Base-by-base conservation (phyloP, 1,140 invertebrate species). In the Wasmannia auropunctata region DNA sequence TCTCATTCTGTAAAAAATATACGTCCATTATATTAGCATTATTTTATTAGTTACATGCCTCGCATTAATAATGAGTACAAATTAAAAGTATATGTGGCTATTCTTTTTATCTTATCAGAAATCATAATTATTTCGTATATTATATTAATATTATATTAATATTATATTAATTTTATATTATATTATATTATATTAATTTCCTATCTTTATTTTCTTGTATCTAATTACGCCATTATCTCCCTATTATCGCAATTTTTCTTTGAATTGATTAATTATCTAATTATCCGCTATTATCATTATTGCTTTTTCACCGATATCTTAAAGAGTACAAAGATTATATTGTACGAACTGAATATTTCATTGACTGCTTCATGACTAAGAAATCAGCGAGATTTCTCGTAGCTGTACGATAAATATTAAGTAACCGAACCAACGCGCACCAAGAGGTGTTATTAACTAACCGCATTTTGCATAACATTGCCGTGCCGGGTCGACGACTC, bases 401-500 rank as follows among this genome's bases (percentile, higher is more conserved):
- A 63, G 34, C 43, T 86, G 63, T 49, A 88, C 65, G 69, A 69
- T 81, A 43, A n/a, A 56, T 54, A 34, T 88, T 85, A 88, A 75
- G 77, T 86, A 88, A 86, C 76, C 85, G 54, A 81, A 58, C 2
- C 76, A 56, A 46, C 46, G 31, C 22, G 25, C 16, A 88, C 54
- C 25, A 83, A 63, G 37, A 28, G 58, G 46, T 74, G 46, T 65
- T 34, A 88, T 88, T 88, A 84, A 75, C 56, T 58, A 88, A 88
- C 86, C 87, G 28, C 87, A 74, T 84, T 88, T 88, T 87, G 65
- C 87, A 87, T 79, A 88, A 86, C 51, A 54, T 75, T 88, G 54
- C 56, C 40, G 62, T 69, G 46, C 19, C 63, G 31, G 80, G 70
- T 85, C 69, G 37, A 56, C 62, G 81, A 85, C 86, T 85, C 37